Percentiles rank a stretch among this genome's conserved stretches.
Conservation (phyloP, 2,113 vertebrate species). For the Tragelaphus strepsiceros region DNA sequence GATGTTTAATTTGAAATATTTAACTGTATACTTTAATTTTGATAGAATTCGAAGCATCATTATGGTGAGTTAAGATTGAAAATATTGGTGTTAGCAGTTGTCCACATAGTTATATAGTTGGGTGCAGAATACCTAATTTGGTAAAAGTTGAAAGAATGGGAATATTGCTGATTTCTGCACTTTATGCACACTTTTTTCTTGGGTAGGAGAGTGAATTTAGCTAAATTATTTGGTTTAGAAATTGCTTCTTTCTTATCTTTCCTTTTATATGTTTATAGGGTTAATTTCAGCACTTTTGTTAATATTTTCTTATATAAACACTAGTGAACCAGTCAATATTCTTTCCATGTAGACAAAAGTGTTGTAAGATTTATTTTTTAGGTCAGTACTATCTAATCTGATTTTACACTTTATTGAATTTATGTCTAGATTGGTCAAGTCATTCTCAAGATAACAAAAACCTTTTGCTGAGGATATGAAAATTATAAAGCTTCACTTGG, state of each 20-base stretch:
- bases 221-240: background rate
- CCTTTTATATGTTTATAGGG: background rate
- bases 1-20: background rate
- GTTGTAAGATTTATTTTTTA: background rate
- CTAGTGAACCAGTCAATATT: background rate
- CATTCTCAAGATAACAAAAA: background rate
- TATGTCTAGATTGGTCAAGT: background rate
- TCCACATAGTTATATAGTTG: background rate
- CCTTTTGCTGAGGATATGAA: background rate
- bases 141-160: background rate
- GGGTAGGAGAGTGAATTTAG: background rate
- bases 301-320: background rate
- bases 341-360: background rate
- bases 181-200: background rate
- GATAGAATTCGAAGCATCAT: background rate
- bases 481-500: background rate
- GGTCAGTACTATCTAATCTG: background rate
- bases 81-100: background rate
- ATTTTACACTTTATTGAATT: background rate
- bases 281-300: background rate
- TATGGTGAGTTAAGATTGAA: background rate
- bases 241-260: background rate
- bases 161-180: background rate
- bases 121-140: background rate
- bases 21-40: background rate